Percentiles rank a stretch among this genome's conserved stretches.
phyloP scores from a whole-genome alignment of 1,140 invertebrate genomes.

The Limonius californicus region DNA sequence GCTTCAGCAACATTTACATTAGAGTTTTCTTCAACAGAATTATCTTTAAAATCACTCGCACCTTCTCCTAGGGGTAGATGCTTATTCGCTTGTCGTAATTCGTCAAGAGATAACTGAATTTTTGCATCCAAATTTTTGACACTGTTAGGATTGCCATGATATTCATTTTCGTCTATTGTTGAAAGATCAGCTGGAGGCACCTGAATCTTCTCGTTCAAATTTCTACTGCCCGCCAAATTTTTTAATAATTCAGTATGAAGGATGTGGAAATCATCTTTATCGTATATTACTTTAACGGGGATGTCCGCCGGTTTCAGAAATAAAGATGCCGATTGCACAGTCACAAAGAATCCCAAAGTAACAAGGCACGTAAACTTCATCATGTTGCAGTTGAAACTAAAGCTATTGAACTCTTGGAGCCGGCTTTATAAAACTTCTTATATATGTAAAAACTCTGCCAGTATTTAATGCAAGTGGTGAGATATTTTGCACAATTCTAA shows the following conservation, averaged over 20 bases:
- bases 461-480: slow-evolving; percentile 1
- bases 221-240: slow-evolving; percentile 22
- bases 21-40: background rate
- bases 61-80: slow-evolving; percentile 2
- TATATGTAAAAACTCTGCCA: background rate
- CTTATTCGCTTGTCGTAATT: slow-evolving; percentile 19
- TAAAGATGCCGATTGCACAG: slow-evolving; percentile 21
- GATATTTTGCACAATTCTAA: background rate
- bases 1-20: background rate
- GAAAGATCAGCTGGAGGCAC: background rate
- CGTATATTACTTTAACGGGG: slow-evolving; percentile 43
- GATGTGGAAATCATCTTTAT: background rate
- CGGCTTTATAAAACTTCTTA: slow-evolving; percentile 25
- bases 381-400: slow-evolving; percentile 26
- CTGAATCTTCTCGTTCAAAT: slow-evolving; percentile 39
- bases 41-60: background rate
- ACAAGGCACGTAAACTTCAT: slow-evolving; percentile 20
- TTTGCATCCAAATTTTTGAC: slow-evolving; percentile 37
- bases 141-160: background rate
- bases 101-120: slow-evolving; percentile 34
- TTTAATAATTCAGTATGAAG: background rate
- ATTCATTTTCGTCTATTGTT: background rate
- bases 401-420: slow-evolving; percentile 29
- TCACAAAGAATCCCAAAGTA: slow-evolving; percentile 13
- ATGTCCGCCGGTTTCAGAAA: slow-evolving; percentile 28